A percentile compares a stretch with the other conserved stretches of the same genome.
Conservation (phyloP, 2,797 vertebrate species). For the Siniperca obscura region DNA sequence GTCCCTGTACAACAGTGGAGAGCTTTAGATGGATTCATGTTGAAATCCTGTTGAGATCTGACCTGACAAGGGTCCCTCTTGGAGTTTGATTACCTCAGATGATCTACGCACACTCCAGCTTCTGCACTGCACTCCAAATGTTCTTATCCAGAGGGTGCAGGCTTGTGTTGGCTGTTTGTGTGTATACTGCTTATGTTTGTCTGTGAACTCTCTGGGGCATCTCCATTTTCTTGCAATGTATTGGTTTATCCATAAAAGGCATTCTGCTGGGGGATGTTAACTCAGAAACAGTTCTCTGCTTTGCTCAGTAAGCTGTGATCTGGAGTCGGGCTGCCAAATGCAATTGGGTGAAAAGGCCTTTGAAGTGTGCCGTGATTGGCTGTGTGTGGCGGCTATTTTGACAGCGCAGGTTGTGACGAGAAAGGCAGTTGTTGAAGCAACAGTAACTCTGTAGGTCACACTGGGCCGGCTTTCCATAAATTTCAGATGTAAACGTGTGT, state of each 20-base stretch:
- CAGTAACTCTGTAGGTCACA: slow-evolving; percentile 53
- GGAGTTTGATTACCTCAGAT: slow-evolving; percentile 71
- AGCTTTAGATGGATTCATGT: slow-evolving; percentile 58
- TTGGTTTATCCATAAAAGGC: slow-evolving; percentile 57
- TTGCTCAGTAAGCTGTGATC: slow-evolving; percentile 62
- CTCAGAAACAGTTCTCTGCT: slow-evolving; percentile 38
- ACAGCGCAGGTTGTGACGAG: slow-evolving; percentile 61
- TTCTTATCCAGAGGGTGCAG: slow-evolving; percentile 14
- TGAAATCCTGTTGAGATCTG: slow-evolving; percentile 70
- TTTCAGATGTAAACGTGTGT: slow-evolving; percentile 37
- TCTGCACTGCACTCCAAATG: slow-evolving; percentile 20
- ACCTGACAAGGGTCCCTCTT: slow-evolving; percentile 70
- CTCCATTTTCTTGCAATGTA: slow-evolving; percentile 34
- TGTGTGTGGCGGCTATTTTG: slow-evolving; percentile 62
- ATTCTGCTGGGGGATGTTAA: slow-evolving; percentile 57
- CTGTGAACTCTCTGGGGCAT: slow-evolving; percentile 32
- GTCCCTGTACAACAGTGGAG: slow-evolving; percentile 50
- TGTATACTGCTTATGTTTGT: slow-evolving; percentile 32
- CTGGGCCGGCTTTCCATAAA: slow-evolving; percentile 36
- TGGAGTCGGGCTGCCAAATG: slow-evolving; percentile 60
- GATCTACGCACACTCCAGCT: slow-evolving; percentile 44
- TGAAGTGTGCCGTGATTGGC: slow-evolving; percentile 67
- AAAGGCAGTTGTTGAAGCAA: slow-evolving; percentile 51
- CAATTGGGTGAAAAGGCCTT: slow-evolving; percentile 59
- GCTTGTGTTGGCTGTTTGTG: slow-evolving; percentile 8